Conservation (phyloP, 2,888 invertebrate species). For the Flexamia atlantica region DNA sequence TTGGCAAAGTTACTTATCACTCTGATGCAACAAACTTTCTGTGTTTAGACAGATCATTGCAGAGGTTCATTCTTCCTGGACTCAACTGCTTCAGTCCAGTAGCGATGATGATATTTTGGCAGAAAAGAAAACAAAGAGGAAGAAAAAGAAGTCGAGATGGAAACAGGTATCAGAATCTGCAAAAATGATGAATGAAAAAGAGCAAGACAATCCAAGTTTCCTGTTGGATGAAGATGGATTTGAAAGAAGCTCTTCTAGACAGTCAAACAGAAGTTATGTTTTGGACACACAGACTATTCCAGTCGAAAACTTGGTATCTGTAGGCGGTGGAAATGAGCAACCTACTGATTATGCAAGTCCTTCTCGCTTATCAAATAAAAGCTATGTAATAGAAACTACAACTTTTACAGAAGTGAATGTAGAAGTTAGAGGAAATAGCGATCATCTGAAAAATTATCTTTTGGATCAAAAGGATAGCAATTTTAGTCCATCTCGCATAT, state of each 20-base stretch:
- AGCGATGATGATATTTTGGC: slow-evolving; percentile 60
- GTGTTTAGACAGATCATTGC: slow-evolving; percentile 37
- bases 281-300: slow-evolving; percentile 53
- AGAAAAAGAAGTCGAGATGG: slow-evolving; percentile 37
- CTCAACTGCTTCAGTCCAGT: slow-evolving; percentile 48
- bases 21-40: background rate
- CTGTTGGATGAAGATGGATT: background rate
- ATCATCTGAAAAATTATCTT: background rate
- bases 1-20: too few relatives aligned
- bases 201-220: slow-evolving; percentile 5
- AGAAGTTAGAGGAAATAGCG: background rate
- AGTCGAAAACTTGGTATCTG: slow-evolving; percentile 36
- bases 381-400: slow-evolving; percentile 29
- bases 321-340: background rate
- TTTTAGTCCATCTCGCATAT: slow-evolving; percentile 36
- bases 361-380: slow-evolving; percentile 40
- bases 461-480: background rate
- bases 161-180: slow-evolving; percentile 10
- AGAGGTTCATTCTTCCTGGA: slow-evolving; percentile 28
- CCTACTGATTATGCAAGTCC: background rate
- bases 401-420: slow-evolving; percentile 1
- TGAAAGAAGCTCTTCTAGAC: slow-evolving; percentile 40
- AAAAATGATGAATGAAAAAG: background rate
- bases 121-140: slow-evolving; percentile 54
- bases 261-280: slow-evolving; percentile 52